phyloP scores from a whole-genome alignment of 1,140 invertebrate genomes.

The Microplitis mediator region DNA sequence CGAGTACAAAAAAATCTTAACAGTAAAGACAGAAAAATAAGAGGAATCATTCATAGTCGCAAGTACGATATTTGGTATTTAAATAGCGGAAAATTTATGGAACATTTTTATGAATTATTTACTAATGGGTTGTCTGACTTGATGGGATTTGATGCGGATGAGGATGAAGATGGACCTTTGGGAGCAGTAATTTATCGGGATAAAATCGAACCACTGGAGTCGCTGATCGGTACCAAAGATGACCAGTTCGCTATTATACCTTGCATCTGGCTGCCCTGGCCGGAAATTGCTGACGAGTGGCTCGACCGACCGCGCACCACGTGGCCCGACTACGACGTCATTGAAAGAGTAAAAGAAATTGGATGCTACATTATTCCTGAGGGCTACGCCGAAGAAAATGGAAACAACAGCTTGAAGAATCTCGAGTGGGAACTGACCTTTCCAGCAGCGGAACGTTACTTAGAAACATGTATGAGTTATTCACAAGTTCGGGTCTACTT shows the following conservation, averaged over 20 bases:
- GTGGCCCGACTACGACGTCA: constrained; percentile 71
- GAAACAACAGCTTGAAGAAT: constrained; percentile 65
- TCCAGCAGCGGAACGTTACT: constrained; percentile 73
- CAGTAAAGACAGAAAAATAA: constrained; percentile 58
- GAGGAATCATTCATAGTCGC: constrained; percentile 50
- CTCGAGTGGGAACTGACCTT: constrained; percentile 78
- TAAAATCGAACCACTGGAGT: constrained; percentile 40
- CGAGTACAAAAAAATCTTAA: constrained; percentile 31
- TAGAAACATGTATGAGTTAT: constrained; percentile 73
- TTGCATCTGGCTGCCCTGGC: constrained; percentile 70
- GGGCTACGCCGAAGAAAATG: constrained; percentile 66
- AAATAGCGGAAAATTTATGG: constrained; percentile 68
- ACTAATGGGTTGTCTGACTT: constrained; percentile 61
- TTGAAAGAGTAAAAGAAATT: constrained; percentile 69
- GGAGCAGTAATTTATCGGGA: constrained; percentile 68
- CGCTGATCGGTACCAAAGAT: constrained; percentile 43
- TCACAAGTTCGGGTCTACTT: constrained; percentile 73
- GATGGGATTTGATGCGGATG: constrained; percentile 58
- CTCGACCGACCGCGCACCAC: constrained; percentile 64
- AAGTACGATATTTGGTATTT: constrained; percentile 65
- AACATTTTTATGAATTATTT: constrained; percentile 68
- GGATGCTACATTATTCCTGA: constrained; percentile 74
- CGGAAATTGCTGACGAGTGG: constrained; percentile 70
- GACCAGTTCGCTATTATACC: constrained; percentile 68
- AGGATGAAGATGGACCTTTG: constrained; percentile 56